Evolutionary conservation across 1,140 invertebrate species (phyloP), one percentile per base, ranked within the genome.

Genomic region (Plectrocnemia conspersa): DNA sequence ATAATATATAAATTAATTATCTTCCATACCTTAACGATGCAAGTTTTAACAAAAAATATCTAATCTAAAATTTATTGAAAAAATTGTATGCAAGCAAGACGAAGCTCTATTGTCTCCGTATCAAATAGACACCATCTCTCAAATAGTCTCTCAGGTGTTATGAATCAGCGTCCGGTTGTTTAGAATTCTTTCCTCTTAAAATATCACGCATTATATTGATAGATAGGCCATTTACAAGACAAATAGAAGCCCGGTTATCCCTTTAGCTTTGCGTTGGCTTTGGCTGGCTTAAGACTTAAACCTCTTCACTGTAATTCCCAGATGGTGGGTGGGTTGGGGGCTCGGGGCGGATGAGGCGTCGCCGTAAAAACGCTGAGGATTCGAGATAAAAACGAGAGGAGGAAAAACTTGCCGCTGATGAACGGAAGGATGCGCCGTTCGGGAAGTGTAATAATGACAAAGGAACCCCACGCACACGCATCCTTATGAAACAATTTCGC

Each of bases 361-460:
- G 36, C 53, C 48, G 52, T 55, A 59, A 59, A 59, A 59, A 54
- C 33, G 46, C 22, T 13, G 41, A 45, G 53, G 44, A 40, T 59
- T 59, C 50, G 35, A 53, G 58, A 52, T 59, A 55, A 59, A 54
- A 59, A 59, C 52, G 47, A 54, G 46, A 44, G 52, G 55, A 59
- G 38, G 13, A 59, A 59, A 59, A 59, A 59, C 57, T 59, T 52
- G 21, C n/a, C 15, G 52, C 41, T 54, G 57, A 59, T 55, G 57
- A 59, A 52, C 52, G 52, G 35, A 52, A 59, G 42, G 52, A 55
- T 41, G 22, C 29, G 41, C 40, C 50, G 35, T 38, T 29, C 27
- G 47, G 52, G 57, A 59, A 59, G 52, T 46, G 52, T 46, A 59
- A 54, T 59, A 59, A 59, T 59, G 57, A 59, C 57, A 55, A 52